These are phyloP conservation scores for Papilio polyxenes DNA, from an alignment of 1,140 invertebrate genomes.

Conservation along the genomic window DNA sequence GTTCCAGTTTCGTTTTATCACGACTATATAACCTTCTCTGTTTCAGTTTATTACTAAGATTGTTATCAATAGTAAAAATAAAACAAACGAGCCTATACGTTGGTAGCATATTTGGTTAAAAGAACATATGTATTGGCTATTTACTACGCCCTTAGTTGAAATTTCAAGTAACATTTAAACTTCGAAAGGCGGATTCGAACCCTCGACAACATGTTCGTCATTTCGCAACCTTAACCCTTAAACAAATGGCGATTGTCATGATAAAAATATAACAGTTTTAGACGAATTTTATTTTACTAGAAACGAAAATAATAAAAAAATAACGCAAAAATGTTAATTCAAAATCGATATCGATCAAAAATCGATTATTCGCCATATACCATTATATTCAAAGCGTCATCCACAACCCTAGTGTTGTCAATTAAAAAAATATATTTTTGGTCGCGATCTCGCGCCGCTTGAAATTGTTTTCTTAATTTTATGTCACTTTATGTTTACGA, in stretches of 20 bases:
- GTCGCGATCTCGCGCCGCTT: neutral
- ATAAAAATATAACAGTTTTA: no score
- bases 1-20: constrained; percentile 5
- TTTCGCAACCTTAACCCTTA: neutral
- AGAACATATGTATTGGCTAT: no score
- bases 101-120: no score
- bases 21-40: neutral
- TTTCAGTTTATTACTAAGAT: neutral
- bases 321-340: no score
- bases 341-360: neutral
- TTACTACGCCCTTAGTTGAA: no score
- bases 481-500: neutral
- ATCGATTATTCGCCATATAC: neutral
- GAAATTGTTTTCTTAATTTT: neutral
- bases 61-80: neutral
- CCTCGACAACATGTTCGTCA: neutral
- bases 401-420: constrained; percentile 10
- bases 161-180: no score
- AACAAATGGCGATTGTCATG: neutral
- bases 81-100: neutral
- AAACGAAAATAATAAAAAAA: no score
- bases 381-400: neutral
- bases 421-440: neutral
- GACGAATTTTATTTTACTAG: no score
- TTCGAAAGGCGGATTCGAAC: neutral